phyloP scores from a whole-genome alignment of 2,113 vertebrate species.

The Fulmarus glacialis region DNA sequence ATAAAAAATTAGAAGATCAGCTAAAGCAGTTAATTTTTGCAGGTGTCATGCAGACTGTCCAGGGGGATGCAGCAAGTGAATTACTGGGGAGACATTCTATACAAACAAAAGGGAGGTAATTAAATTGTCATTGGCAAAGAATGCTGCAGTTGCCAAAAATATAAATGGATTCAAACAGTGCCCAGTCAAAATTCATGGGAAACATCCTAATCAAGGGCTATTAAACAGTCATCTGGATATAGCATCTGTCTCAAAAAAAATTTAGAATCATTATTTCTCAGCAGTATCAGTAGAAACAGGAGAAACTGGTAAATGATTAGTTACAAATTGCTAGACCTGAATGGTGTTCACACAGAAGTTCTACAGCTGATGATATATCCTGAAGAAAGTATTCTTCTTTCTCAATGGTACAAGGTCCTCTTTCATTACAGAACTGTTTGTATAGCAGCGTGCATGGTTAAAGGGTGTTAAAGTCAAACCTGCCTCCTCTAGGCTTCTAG shows the following conservation, averaged over 20 bases:
- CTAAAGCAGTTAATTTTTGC: neutral
- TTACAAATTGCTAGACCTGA: neutral
- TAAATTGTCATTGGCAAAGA: neutral
- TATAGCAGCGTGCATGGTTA: fast-evolving
- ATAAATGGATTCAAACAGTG: neutral
- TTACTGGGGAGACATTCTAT: neutral
- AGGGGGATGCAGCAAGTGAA: neutral
- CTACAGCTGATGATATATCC: neutral
- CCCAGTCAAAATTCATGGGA: neutral
- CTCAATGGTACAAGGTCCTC: neutral
- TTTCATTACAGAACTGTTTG: neutral
- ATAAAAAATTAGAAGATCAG: neutral
- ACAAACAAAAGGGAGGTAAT: neutral
- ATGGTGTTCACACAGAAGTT: fast-evolving
- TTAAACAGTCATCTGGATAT: neutral
- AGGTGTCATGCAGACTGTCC: neutral
- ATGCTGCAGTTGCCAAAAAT: neutral
- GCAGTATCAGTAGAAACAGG: neutral
- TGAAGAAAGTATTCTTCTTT: neutral
- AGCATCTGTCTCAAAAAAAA: neutral
- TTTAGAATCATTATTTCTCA: neutral
- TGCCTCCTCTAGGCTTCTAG: neutral
- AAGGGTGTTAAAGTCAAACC: neutral
- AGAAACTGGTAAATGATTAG: neutral
- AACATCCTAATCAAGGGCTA: neutral